A percentile compares a stretch with the other conserved stretches of the same genome.
These are phyloP conservation scores for Pocillopora damicornis DNA, from an alignment of 64 coral and sea anemone species.

Conservation along the genomic window DNA sequence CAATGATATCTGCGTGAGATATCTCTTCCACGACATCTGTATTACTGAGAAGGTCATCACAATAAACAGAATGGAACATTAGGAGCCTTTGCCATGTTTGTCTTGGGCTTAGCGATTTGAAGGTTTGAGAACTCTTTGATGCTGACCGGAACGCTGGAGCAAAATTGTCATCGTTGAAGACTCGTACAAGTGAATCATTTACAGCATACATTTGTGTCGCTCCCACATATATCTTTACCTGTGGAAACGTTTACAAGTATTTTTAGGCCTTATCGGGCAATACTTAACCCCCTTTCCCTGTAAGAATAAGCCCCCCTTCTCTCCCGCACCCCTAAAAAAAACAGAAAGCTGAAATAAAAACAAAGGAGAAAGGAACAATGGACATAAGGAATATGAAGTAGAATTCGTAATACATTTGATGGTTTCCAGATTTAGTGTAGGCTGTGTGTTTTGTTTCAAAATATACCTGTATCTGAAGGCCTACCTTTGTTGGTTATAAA, in stretches of 20 bases:
- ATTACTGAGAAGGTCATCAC: constrained; percentile 29
- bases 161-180: constrained; percentile 4
- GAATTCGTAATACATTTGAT: too few species aligned
- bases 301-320: too few species aligned
- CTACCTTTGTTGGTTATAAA: too few species aligned
- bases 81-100: not conserved
- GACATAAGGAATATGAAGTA: too few species aligned
- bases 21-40: constrained; percentile 15
- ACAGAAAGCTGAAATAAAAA: too few species aligned
- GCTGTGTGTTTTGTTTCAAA: too few species aligned
- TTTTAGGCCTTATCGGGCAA: not conserved
- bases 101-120: not conserved
- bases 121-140: not conserved
- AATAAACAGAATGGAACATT: not conserved
- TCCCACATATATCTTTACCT: constrained; percentile 16
- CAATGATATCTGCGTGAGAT: constrained; percentile 1
- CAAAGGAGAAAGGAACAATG: too few species aligned
- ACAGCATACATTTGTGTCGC: not conserved
- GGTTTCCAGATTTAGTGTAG: too few species aligned
- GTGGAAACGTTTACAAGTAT: not conserved
- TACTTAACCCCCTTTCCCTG: not conserved
- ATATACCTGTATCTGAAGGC: too few species aligned
- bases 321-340: too few species aligned
- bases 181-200: not conserved
- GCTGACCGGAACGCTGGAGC: not conserved